Base-by-base conservation (phyloP, 2,888 invertebrate genomes). In the Acronicta aceris region DNA sequence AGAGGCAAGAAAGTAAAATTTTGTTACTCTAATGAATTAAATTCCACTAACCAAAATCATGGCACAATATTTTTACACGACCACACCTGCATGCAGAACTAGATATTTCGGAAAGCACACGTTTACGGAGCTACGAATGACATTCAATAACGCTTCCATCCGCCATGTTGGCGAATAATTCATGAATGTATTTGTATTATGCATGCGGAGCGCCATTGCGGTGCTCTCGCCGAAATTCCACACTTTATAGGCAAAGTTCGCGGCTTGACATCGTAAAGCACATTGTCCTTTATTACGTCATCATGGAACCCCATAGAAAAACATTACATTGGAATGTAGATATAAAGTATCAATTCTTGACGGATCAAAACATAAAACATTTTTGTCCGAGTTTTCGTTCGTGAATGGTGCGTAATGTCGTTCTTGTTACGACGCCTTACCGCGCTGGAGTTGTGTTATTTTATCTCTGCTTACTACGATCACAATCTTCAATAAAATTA, bases 111-210 rank as follows among this genome's bases (percentile, higher is more conserved):
- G 55, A 75, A 65, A 70, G 71, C 76, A 62, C 70, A 73, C 76
- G 73, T 76, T 73, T 65, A 66, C 68, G 65, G 38, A 38, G 54
- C 67, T 61, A 68, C 76, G 76, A 76, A 73, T 76, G 79, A 77
- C 77, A 77, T 77, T 77, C 77, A 77, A 77, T 77, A 77, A 76
- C 79, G 71, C 64, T 73, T 76, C 71, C 63, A 70, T 65, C 76
- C 74, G 58, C 67, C 73, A 64, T 65, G 49, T 59, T 53, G 53
- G 53, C 54, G 79, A 77, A 77, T 77, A 77, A 77, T 77, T 77
- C 77, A 77, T 77, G 79, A 77, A 68, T 78, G 76, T 76, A 74
- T 78, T 76, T 79, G 76, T 77, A 76, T 77, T 76, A 76, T 76
- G 76, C 76, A 76, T 76, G 69, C 63, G 66, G 68, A 64, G 53